Conservation (phyloP, 2,888 invertebrate species). For the Rotaria socialis region DNA sequence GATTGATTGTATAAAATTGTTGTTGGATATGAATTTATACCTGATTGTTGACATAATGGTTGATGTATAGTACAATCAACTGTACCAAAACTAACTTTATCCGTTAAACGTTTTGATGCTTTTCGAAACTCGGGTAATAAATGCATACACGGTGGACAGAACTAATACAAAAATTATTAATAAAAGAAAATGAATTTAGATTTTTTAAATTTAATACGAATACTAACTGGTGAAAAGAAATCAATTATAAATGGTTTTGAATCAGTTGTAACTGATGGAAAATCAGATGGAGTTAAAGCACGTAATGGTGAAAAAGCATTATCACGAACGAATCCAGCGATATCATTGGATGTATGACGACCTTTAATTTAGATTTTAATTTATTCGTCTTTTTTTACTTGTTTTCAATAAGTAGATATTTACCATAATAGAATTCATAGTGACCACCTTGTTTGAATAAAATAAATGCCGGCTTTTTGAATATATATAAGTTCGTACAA, state of each 20-base stretch:
- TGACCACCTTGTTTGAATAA: conserved; percentile 72
- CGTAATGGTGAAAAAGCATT: conserved; percentile 59
- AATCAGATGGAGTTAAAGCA: conserved; percentile 63
- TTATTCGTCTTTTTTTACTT: not conserved
- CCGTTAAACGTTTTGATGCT: conserved; percentile 63
- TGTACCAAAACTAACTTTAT: conserved; percentile 64
- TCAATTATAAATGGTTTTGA: conserved; percentile 67
- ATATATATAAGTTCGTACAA: conserved; percentile 59
- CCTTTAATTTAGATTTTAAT: conserved; percentile 30
- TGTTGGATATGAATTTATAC: conserved; percentile 62
- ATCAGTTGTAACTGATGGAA: conserved; percentile 52
- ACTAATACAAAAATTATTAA: conserved; percentile 54
- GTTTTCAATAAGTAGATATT: conserved; percentile 47
- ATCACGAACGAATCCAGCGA: conserved; percentile 67
- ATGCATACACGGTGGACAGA: conserved; percentile 73
- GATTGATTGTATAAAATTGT: conserved; percentile 68
- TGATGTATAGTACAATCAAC: conserved; percentile 69
- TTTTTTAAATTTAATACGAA: not conserved
- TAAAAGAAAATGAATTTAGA: not conserved
- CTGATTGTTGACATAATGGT: conserved; percentile 61
- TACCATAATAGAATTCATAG: conserved; percentile 71
- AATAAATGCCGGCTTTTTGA: conserved; percentile 68
- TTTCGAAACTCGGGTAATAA: conserved; percentile 69
- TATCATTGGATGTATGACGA: conserved; percentile 60
- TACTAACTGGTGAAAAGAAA: conserved; percentile 69